Conservation (phyloP, 1,140 invertebrate species). For the Steinernema feltiae region DNA sequence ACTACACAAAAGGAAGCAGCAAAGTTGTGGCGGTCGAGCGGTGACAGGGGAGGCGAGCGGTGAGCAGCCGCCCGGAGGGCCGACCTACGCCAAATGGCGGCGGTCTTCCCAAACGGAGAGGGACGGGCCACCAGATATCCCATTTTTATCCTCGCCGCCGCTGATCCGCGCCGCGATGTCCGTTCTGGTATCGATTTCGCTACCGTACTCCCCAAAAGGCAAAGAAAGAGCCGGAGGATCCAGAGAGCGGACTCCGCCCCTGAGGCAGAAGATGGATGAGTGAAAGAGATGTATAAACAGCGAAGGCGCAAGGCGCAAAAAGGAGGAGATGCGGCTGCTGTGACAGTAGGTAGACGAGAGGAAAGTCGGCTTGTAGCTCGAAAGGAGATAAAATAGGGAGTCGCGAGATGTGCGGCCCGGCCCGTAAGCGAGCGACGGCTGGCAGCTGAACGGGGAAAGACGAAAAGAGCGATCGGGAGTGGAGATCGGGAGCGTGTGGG, state of each 20-base stretch:
- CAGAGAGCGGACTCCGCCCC: neutral
- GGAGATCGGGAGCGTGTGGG: neutral
- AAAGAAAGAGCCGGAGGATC: neutral
- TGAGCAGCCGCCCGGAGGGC: slow-evolving; percentile 2
- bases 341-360: neutral
- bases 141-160: slow-evolving; percentile 2
- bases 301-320: neutral
- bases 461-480: neutral
- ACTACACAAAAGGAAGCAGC: neutral
- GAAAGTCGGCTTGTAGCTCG: too few relatives aligned
- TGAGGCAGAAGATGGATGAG: neutral
- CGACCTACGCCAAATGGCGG: neutral
- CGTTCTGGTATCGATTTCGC: neutral
- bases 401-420: slow-evolving; percentile 6
- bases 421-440: neutral
- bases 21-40: neutral
- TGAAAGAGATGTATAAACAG: neutral
- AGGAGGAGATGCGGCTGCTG: neutral
- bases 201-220: slow-evolving; percentile 6
- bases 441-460: slow-evolving; percentile 1
- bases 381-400: slow-evolving; percentile 11
- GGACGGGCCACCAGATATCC: neutral
- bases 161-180: neutral
- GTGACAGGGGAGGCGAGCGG: too few relatives aligned
- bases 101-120: neutral